Evolutionary conservation across 2,888 invertebrate species (phyloP).

Genomic region (Tineola bisselliella): DNA sequence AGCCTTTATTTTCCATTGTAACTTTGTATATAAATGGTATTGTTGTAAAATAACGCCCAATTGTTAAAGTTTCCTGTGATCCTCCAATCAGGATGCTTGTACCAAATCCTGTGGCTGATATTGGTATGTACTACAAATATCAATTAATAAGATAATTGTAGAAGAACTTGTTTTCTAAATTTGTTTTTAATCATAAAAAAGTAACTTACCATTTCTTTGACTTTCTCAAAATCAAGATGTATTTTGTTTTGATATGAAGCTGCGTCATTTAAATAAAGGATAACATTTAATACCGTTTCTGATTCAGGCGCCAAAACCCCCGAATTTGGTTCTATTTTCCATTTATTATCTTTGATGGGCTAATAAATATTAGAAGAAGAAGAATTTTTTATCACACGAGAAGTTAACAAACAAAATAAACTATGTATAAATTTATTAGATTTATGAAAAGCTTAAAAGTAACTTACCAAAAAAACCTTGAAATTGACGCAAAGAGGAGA

Average conservation of each 20-base stretch:
- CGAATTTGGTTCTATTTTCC: slow-evolving; percentile 44
- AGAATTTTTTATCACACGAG: too few relatives aligned
- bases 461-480: slow-evolving; percentile 56
- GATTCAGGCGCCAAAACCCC: slow-evolving; percentile 46
- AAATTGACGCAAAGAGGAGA: slow-evolving; percentile 74
- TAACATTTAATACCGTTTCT: slow-evolving; percentile 38
- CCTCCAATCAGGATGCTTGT: slow-evolving; percentile 73
- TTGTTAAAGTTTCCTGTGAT: slow-evolving; percentile 62
- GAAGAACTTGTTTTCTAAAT: too few relatives aligned
- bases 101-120: slow-evolving; percentile 72
- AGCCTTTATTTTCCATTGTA: slow-evolving; percentile 65
- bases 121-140: slow-evolving; percentile 36
- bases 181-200: too few relatives aligned
- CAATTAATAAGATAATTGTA: neutral
- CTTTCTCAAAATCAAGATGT: slow-evolving; percentile 49
- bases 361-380: too few relatives aligned
- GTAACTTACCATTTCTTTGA: slow-evolving; percentile 56
- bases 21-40: slow-evolving; percentile 47
- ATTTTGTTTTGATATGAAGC: slow-evolving; percentile 51
- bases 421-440: too few relatives aligned
- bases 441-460: neutral
- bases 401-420: too few relatives aligned
- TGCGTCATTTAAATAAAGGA: slow-evolving; percentile 47
- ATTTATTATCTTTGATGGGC: slow-evolving; percentile 30
- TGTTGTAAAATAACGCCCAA: slow-evolving; percentile 73